Percentiles rank a stretch among this genome's conserved stretches.
phyloP scores from a whole-genome alignment of 2,113 vertebrate genomes.

The Casuarius casuarius region DNA sequence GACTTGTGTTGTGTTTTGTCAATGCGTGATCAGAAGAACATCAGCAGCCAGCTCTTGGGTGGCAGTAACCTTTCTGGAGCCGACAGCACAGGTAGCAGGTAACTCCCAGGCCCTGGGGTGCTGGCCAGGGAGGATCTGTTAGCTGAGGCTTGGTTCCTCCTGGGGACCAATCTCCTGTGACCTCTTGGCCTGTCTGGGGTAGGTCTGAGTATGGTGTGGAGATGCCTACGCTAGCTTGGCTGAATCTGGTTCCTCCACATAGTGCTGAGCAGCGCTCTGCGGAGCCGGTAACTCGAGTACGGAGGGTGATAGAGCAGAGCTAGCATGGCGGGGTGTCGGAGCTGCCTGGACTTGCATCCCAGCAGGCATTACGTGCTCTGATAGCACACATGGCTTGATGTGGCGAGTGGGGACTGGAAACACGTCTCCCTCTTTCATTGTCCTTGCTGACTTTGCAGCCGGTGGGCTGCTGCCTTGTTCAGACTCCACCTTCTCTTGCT shows the following conservation, averaged over 20 bases:
- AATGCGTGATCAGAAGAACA: neutral
- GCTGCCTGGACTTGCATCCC: neutral
- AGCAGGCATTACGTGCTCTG: neutral
- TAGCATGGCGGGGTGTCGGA: accelerated
- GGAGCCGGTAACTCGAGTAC: neutral
- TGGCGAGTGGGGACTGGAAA: neutral
- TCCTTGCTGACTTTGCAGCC: neutral
- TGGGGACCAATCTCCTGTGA: neutral
- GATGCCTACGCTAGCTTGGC: neutral
- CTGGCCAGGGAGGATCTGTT: neutral
- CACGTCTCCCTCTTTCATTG: neutral
- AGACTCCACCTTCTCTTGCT: neutral
- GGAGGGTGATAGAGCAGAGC: neutral
- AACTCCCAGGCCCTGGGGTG: neutral
- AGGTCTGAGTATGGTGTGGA: neutral
- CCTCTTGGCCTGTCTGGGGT: neutral
- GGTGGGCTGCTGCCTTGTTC: neutral
- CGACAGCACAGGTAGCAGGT: neutral
- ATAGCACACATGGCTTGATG: too few relatives aligned
- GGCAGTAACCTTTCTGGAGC: neutral
- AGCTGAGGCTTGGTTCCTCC: neutral
- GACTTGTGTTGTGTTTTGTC: too few relatives aligned
- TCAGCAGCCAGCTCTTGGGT: accelerated
- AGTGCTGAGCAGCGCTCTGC: accelerated
- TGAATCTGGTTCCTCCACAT: neutral